These are phyloP conservation scores for Protaetia brevitarsis DNA, from an alignment of 1,140 invertebrate genomes.

Conservation along the genomic window DNA sequence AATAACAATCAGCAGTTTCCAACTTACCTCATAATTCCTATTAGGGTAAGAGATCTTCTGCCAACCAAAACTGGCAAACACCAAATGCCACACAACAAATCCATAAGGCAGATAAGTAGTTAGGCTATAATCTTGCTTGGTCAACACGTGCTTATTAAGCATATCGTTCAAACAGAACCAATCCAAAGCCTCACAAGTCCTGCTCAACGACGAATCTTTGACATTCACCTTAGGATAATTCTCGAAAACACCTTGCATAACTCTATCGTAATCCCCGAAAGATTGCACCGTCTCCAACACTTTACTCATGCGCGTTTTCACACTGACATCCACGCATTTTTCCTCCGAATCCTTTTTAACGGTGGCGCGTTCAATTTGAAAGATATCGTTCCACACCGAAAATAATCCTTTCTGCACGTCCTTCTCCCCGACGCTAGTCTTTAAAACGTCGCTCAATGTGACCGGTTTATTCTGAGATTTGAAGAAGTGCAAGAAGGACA, in stretches of 20 bases:
- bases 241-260: constrained; percentile 80
- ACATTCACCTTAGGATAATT: constrained; percentile 77
- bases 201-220: constrained; percentile 65
- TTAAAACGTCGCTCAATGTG: constrained; percentile 64
- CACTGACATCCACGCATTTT: not conserved
- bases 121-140: constrained; percentile 75
- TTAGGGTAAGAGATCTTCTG: constrained; percentile 77
- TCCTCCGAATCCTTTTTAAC: constrained; percentile 21
- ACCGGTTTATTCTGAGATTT: constrained; percentile 53
- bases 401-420: constrained; percentile 84
- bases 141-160: constrained; percentile 62
- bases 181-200: constrained; percentile 64
- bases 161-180: constrained; percentile 81
- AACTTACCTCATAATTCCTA: constrained; percentile 71
- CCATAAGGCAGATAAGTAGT: constrained; percentile 74
- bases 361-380: constrained; percentile 60
- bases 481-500: constrained; percentile 82
- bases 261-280: constrained; percentile 78
- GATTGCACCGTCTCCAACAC: constrained; percentile 66
- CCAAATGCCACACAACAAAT: constrained; percentile 77
- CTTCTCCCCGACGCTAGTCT: constrained; percentile 75
- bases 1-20: too few relatives aligned
- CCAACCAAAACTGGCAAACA: constrained; percentile 66
- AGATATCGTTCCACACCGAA: constrained; percentile 77
- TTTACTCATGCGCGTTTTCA: constrained; percentile 49